Conservation (phyloP, 2,888 invertebrate species). For the Lepetodrilus schrolli region DNA sequence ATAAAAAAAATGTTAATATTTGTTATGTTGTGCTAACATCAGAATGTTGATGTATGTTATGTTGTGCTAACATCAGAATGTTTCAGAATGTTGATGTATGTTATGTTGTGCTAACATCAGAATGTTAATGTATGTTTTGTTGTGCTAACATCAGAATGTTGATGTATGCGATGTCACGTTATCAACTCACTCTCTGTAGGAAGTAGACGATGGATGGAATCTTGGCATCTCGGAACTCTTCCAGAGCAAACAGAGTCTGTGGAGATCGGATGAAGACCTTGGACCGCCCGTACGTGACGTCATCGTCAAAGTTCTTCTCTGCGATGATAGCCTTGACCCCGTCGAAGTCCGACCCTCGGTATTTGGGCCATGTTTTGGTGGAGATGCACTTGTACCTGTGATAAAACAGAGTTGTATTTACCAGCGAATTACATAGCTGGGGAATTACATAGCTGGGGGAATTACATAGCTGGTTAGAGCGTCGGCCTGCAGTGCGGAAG, state of each 20-base stretch:
- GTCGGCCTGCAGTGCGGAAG: too few species aligned
- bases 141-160: too few species aligned
- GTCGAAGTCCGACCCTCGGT: constrained; percentile 85
- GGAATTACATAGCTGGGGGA: too few species aligned
- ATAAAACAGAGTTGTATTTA: constrained; percentile 51
- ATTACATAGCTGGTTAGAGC: too few species aligned
- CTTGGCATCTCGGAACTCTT: constrained; percentile 88
- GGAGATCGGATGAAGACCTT: constrained; percentile 97
- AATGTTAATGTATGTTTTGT: too few species aligned
- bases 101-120: not conserved
- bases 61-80: too few species aligned
- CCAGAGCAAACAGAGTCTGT: constrained; percentile 90
- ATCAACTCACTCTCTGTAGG: constrained; percentile 91
- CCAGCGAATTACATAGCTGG: too few species aligned
- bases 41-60: too few species aligned
- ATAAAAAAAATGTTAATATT: not conserved
- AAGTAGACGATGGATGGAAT: constrained; percentile 93
- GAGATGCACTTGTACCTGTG: constrained; percentile 96
- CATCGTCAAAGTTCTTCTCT: constrained; percentile 84
- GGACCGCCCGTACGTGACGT: constrained; percentile 95
- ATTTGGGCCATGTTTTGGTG: constrained; percentile 97
- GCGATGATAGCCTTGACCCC: constrained; percentile 90
- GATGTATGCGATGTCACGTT: too few species aligned
- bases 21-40: not conserved
- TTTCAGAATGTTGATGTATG: not conserved